Evolutionary conservation across 2,797 vertebrate species (phyloP).

Genomic region (Philypnodon macrostomus): DNA sequence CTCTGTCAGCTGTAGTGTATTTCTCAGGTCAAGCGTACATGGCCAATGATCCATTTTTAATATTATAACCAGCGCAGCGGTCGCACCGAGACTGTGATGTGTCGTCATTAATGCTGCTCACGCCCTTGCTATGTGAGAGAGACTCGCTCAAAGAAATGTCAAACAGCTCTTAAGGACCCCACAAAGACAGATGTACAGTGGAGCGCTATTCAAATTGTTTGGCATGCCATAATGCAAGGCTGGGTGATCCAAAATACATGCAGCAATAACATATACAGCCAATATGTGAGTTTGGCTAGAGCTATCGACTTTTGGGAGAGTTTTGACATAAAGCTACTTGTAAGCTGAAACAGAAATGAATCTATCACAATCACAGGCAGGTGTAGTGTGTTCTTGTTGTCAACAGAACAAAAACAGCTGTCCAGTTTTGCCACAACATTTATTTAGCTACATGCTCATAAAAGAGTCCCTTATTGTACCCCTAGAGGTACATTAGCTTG

Average conservation of each 20-base stretch:
- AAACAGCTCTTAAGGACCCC: constrained; percentile 14
- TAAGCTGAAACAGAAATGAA: constrained; percentile 45
- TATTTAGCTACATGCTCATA: not conserved
- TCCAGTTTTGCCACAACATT: not conserved
- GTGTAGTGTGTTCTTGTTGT: constrained; percentile 9
- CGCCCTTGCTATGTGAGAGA: constrained; percentile 14
- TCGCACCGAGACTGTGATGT: constrained; percentile 24
- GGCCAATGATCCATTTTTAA: constrained; percentile 30
- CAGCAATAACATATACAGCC: not conserved
- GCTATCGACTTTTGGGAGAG: constrained; percentile 20
- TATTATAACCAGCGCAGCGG: constrained; percentile 8
- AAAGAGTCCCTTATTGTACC: too few relatives aligned
- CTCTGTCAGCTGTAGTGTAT: constrained; percentile 28
- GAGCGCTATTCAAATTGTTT: constrained; percentile 3
- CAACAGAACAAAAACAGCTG: constrained; percentile 32
- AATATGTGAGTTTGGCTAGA: constrained; percentile 20
- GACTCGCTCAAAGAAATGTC: constrained; percentile 6
- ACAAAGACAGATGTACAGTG: not conserved
- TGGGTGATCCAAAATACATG: constrained; percentile 11
- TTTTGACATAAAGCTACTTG: constrained; percentile 33
- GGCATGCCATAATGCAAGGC: constrained; percentile 1
- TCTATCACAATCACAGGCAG: constrained; percentile 38
- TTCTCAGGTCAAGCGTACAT: constrained; percentile 33
- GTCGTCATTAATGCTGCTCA: constrained; percentile 25
- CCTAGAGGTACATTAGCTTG: too few relatives aligned